Evolutionary conservation across 2,888 invertebrate genomes (phyloP).

Genomic region (Hydropsyche betteni): DNA sequence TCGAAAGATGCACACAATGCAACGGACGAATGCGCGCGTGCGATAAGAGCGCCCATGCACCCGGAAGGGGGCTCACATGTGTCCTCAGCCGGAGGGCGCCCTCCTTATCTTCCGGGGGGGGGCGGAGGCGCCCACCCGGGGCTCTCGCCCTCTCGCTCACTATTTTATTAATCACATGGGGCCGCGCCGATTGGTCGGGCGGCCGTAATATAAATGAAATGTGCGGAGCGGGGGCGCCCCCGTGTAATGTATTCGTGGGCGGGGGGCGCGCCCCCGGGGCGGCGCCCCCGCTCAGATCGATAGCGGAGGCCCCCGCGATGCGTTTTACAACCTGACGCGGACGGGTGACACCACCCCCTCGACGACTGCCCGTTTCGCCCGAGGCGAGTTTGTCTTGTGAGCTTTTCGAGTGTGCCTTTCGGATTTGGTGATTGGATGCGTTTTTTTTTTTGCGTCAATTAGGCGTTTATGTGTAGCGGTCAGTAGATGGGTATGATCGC

Average conservation of each 20-base stretch:
- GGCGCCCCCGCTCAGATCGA: conserved; percentile 36
- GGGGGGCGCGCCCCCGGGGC: conserved; percentile 37
- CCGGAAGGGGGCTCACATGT: not conserved
- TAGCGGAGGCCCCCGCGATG: conserved; percentile 38
- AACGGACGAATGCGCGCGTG: not conserved
- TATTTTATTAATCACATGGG: conserved; percentile 52
- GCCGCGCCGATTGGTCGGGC: conserved; percentile 51
- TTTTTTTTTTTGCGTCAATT: too few relatives aligned
- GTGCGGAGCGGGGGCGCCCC: conserved; percentile 45
- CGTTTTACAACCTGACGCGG: conserved; percentile 40
- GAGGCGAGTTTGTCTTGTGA: too few relatives aligned
- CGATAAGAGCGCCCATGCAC: conserved; percentile 1
- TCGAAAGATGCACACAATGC: not conserved
- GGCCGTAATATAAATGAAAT: conserved; percentile 52
- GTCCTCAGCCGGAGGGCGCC: conserved; percentile 3
- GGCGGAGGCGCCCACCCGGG: conserved; percentile 23
- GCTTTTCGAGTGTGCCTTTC: too few relatives aligned
- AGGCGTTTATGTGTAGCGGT: too few relatives aligned
- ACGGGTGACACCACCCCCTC: conserved; percentile 30
- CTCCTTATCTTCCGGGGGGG: conserved; percentile 37
- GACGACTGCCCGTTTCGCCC: too few relatives aligned
- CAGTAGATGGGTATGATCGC: too few relatives aligned
- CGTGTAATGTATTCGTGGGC: conserved; percentile 46
- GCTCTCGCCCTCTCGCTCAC: conserved; percentile 40
- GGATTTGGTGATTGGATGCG: too few relatives aligned